Evolutionary conservation across 1,140 invertebrate species (phyloP).

Genomic region (Cydia strobilella): DNA sequence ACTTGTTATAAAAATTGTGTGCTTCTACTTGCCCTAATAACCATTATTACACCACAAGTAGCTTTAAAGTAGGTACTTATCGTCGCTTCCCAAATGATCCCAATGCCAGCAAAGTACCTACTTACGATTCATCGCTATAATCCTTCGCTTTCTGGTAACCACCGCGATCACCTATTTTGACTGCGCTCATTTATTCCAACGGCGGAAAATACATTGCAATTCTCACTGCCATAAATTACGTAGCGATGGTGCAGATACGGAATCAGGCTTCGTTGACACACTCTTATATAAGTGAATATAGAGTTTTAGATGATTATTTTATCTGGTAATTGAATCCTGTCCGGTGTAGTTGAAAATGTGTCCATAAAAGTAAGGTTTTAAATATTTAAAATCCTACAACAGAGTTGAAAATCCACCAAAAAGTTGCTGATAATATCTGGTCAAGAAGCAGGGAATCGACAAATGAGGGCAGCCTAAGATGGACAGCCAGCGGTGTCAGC

Average conservation of each 20-base stretch:
- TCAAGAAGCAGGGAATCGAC: no score
- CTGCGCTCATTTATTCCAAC: constrained; percentile 28
- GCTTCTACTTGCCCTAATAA: not conserved
- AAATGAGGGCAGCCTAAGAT: no score
- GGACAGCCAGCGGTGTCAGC: no score
- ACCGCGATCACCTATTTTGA: constrained; percentile 21
- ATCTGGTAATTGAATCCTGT: no score
- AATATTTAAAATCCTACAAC: no score
- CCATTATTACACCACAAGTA: not conserved
- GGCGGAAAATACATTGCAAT: not conserved
- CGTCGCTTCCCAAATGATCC: not conserved
- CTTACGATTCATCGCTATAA: constrained; percentile 16
- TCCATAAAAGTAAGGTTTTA: no score
- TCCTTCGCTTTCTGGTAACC: constrained; percentile 2
- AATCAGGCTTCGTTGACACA: not conserved
- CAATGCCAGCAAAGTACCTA: not conserved
- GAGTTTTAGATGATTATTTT: no score
- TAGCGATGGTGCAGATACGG: not conserved
- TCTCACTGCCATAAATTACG: not conserved
- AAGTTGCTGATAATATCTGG: no score
- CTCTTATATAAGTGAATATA: no score
- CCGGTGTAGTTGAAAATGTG: no score
- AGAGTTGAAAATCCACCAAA: no score
- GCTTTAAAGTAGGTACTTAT: not conserved
- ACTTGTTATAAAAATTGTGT: not conserved